Evolutionary conservation across 2,797 vertebrate species (phyloP).

Genomic region (Bradypodion pumilum): DNA sequence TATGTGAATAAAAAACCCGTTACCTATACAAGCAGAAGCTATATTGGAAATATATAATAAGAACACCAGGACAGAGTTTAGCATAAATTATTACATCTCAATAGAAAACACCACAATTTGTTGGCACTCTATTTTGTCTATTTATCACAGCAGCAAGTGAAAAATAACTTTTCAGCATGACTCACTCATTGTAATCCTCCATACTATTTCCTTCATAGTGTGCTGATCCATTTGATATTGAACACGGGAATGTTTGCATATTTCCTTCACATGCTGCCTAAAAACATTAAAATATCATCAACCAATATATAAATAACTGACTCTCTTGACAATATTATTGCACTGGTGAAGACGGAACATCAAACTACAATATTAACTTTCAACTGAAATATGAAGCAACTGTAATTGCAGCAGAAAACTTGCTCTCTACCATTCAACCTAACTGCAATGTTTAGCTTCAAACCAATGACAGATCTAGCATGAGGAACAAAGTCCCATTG

Average conservation of each 20-base stretch:
- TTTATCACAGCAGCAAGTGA: neutral
- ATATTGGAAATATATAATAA: no score
- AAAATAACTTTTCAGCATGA: conserved; percentile 21
- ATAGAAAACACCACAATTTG: neutral
- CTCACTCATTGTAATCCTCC: conserved; percentile 87
- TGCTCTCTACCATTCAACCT: no score
- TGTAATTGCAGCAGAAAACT: neutral
- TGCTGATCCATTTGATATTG: conserved; percentile 70
- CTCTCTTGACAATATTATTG: neutral
- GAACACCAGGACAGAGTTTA: neutral
- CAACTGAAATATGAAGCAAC: neutral
- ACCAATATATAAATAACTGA: neutral
- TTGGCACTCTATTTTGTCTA: neutral
- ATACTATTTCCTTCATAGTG: conserved; percentile 75
- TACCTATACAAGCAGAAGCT: no score
- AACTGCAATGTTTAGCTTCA: no score
- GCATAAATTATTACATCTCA: conserved; percentile 9
- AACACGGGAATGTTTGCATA: conserved; percentile 78
- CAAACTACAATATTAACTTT: neutral
- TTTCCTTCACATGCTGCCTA: conserved; percentile 95
- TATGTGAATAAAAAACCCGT: no score
- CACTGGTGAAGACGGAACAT: neutral
- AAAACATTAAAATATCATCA: conserved; percentile 44
- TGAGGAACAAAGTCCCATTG: no score
- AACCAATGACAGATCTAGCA: no score